Conservation (phyloP, 35 echinoderm and acorn worm species). For the Amphiura filiformis region DNA sequence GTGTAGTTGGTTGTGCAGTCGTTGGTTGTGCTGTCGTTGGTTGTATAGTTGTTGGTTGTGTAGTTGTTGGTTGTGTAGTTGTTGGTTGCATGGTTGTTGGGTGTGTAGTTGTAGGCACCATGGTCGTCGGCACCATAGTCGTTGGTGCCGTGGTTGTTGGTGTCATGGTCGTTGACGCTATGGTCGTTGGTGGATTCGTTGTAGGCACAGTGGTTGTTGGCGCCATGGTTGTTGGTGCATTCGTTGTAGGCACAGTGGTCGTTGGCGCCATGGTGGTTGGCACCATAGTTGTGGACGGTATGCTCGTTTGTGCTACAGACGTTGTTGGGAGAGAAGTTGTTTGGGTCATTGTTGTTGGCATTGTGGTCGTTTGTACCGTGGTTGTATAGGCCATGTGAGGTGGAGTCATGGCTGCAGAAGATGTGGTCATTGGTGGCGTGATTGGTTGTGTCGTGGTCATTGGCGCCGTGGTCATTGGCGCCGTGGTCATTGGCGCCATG, state of each 20-base stretch:
- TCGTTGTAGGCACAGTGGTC: neutral
- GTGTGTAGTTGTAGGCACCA: neutral
- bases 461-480: neutral
- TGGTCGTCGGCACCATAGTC: neutral
- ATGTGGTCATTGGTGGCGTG: neutral
- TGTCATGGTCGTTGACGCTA: neutral
- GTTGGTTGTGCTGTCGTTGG: too few species aligned
- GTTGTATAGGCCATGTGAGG: neutral
- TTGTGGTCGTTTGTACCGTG: neutral
- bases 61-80: neutral
- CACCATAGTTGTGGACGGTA: neutral
- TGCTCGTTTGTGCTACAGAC: neutral
- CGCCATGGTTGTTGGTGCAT: neutral
- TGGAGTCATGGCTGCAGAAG: neutral
- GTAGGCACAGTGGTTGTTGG: neutral
- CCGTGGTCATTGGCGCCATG: neutral
- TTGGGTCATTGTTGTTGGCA: neutral
- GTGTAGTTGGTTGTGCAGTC: neutral
- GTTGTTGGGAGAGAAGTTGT: neutral
- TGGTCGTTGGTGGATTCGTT: neutral
- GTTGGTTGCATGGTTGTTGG: neutral
- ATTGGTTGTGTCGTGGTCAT: neutral
- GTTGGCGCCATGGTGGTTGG: neutral
- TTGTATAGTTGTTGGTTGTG: conserved; percentile 1
- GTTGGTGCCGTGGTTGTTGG: conserved; percentile 19